Conservation (phyloP, 1,140 invertebrate genomes). For the Orussus abietinus region DNA sequence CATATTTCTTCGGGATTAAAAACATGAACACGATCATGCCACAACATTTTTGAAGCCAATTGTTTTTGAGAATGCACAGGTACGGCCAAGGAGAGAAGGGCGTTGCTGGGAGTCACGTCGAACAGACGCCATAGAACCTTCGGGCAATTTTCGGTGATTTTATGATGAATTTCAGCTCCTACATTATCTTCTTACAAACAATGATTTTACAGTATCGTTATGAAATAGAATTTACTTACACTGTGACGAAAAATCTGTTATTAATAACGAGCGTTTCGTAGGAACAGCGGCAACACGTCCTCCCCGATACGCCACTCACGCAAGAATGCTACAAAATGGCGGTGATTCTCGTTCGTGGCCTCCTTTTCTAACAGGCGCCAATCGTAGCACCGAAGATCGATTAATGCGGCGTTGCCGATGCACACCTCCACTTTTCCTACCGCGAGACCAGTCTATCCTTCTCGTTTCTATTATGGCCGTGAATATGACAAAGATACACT, state of each 20-base stretch:
- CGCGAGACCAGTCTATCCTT: too few species aligned
- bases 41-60: too few species aligned
- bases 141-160: neutral
- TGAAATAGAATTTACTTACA: slow-evolving; percentile 10
- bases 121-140: neutral
- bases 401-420: too few species aligned
- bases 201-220: neutral
- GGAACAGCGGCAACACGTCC: slow-evolving; percentile 10
- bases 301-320: slow-evolving; percentile 17
- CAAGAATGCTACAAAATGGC: slow-evolving; percentile 28
- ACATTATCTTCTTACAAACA: neutral
- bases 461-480: too few species aligned
- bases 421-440: too few species aligned
- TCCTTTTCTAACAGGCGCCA: slow-evolving; percentile 13
- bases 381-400: too few species aligned
- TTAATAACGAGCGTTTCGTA: slow-evolving; percentile 11
- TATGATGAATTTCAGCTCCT: too few species aligned
- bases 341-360: slow-evolving; percentile 13
- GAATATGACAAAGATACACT: too few species aligned
- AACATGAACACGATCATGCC: slow-evolving; percentile 1
- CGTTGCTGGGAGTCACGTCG: neutral
- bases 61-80: too few species aligned
- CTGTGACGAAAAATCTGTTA: slow-evolving; percentile 7
- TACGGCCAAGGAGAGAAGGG: too few species aligned
- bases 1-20: neutral